Base-by-base conservation (phyloP, 2,797 vertebrate species). In the Halcyon chelicuti region DNA sequence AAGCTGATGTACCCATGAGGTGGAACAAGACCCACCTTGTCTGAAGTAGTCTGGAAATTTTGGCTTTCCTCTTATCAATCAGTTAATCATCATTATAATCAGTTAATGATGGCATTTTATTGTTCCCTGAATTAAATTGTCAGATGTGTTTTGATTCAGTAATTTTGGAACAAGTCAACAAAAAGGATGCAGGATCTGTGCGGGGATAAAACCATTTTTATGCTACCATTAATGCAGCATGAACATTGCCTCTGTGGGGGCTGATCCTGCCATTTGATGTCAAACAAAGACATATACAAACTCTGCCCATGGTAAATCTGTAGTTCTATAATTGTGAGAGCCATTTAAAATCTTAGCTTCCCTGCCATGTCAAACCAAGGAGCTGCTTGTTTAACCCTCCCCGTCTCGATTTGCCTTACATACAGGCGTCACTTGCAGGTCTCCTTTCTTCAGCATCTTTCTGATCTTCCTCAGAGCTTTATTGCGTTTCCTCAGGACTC, bases 401-500 rank as follows among this genome's bases (percentile, higher is more conserved):
- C 9, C 0, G 1, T 22, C 44, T 33, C 17, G n/a, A 29, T 14
- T 19, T 29, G 58, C 58, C 46, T 47, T 49, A 98, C 99, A 94
- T 94, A 99, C 99, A 0, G 97, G 88, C 1, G 98, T 99, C 94
- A 98, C 97, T 93, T 98, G 98, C 72, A 99, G 97, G 86, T 98
- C 97, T 78, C 99, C 99, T 85, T 97, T 98, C 88, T 98, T 99
- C 47, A 99, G 94, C 94, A 99, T 98, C 93, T 98, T 99, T 86
- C 97, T 98, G 60, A 99, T 99, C 97, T 98, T 98, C 94, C 98
- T 98, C 88, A 99, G 72, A 31, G 99, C 99, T 97, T 99, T 99
- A 88, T 99, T 99, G 81, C 99, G 98, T 95, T 99, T 99, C 40
- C 98, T 98, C 89, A 99, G 95, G 70, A 99, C 95, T 94, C 98